These are phyloP conservation scores for Echeneis naucrates DNA, from an alignment of 2,797 vertebrate species.

Conservation along the genomic window DNA sequence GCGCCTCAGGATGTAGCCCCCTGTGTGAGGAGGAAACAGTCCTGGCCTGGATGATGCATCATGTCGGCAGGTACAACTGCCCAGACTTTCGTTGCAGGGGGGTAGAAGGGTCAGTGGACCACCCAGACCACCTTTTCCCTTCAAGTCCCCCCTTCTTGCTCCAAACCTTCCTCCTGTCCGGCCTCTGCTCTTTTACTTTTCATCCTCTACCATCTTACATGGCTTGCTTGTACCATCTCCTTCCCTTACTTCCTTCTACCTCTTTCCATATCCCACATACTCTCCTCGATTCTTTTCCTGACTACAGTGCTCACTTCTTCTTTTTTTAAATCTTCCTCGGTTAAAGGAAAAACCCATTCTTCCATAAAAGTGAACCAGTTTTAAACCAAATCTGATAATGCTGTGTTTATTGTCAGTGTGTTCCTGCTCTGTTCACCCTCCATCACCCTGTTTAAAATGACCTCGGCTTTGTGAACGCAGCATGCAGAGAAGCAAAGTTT, in stretches of 20 bases:
- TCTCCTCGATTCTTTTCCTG: neutral
- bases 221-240: neutral
- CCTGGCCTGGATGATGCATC: constrained; percentile 21
- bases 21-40: constrained; percentile 23
- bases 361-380: constrained; percentile 7
- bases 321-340: too few relatives aligned
- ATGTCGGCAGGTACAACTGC: constrained; percentile 13
- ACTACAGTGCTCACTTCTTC: neutral
- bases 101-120: constrained; percentile 44
- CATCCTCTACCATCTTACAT: neutral
- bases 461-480: constrained; percentile 6
- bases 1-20: constrained; percentile 24
- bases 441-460: constrained; percentile 4
- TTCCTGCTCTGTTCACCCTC: constrained; percentile 5
- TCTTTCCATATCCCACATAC: neutral
- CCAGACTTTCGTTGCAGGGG: constrained; percentile 18
- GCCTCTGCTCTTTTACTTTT: neutral
- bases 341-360: neutral
- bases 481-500: neutral
- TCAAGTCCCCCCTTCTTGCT: neutral
- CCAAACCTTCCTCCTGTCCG: neutral
- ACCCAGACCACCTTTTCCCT: constrained; percentile 18
- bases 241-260: neutral
- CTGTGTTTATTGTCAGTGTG: constrained; percentile 13
- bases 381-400: constrained; percentile 25